These are phyloP conservation scores for Diplodus sargus DNA, from an alignment of 2,797 vertebrate species.

Conservation along the genomic window DNA sequence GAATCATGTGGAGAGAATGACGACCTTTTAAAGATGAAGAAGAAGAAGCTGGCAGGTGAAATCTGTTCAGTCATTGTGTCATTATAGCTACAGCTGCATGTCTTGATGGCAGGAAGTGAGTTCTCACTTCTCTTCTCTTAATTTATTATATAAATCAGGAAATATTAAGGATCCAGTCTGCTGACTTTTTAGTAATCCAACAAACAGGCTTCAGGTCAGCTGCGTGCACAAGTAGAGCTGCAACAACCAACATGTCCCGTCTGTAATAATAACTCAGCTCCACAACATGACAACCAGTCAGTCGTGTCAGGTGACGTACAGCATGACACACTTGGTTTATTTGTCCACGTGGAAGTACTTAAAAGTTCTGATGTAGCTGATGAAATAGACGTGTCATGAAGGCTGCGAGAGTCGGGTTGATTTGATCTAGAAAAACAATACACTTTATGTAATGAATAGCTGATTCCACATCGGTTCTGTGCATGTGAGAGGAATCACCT, in stretches of 20 bases:
- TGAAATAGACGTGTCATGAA: neutral
- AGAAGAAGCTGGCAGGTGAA: neutral
- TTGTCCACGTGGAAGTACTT: neutral
- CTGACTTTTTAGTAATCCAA: neutral
- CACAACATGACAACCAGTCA: slow-evolving; percentile 8
- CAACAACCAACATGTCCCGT: slow-evolving; percentile 28
- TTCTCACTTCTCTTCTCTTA: no score
- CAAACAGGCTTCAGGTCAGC: neutral
- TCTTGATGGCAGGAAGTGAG: slow-evolving; percentile 25
- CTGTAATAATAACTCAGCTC: slow-evolving; percentile 8
- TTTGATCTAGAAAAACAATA: neutral
- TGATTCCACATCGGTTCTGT: neutral
- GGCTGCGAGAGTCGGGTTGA: accelerated
- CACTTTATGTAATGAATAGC: neutral
- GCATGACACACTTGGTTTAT: slow-evolving; percentile 2
- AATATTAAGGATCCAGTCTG: neutral
- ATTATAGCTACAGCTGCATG: slow-evolving; percentile 1
- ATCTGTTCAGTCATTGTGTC: slow-evolving; percentile 17
- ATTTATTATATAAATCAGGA: neutral
- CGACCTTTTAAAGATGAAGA: neutral
- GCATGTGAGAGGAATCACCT: neutral
- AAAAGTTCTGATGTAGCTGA: neutral
- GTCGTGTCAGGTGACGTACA: neutral
- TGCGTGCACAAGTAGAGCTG: neutral
- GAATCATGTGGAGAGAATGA: neutral